Conservation (phyloP, 2,113 vertebrate species). For the Rostratula benghalensis region DNA sequence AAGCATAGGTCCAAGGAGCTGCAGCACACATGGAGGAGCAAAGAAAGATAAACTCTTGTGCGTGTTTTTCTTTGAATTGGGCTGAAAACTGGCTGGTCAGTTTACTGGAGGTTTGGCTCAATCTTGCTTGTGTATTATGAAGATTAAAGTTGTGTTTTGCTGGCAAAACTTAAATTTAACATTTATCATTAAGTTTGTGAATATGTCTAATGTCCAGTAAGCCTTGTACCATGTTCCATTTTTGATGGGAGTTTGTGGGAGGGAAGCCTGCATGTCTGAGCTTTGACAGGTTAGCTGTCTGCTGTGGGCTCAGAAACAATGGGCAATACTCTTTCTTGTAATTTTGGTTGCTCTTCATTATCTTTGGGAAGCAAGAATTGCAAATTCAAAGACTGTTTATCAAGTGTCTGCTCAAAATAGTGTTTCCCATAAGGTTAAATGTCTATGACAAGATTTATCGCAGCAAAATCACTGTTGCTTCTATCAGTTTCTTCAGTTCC, state of each 20-base stretch:
- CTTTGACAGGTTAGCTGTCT: not conserved
- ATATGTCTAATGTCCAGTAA: not conserved
- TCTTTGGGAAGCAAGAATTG: not conserved
- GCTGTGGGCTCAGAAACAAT: not conserved
- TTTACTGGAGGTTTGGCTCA: not conserved
- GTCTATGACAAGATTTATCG: not conserved
- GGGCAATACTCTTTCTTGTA: not conserved
- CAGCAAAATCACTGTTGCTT: not conserved
- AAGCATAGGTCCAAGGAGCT: not conserved
- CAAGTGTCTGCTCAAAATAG: not conserved
- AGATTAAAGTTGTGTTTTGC: not conserved
- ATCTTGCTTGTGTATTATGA: not conserved
- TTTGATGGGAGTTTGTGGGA: not conserved
- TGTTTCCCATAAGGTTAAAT: not conserved
- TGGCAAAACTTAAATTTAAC: not conserved
- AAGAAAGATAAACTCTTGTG: not conserved
- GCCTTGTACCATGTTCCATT: accelerated
- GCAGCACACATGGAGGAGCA: not conserved
- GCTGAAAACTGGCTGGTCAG: not conserved
- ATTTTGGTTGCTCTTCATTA: not conserved
- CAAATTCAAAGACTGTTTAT: not conserved
- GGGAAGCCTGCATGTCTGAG: not conserved
- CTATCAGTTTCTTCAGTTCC: not conserved
- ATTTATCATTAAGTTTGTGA: not conserved
- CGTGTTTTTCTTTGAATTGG: not conserved